A percentile compares a stretch with the other conserved stretches of the same genome.
phyloP scores from a whole-genome alignment of 2,888 invertebrate genomes.

The Lampropteryx suffumata region DNA sequence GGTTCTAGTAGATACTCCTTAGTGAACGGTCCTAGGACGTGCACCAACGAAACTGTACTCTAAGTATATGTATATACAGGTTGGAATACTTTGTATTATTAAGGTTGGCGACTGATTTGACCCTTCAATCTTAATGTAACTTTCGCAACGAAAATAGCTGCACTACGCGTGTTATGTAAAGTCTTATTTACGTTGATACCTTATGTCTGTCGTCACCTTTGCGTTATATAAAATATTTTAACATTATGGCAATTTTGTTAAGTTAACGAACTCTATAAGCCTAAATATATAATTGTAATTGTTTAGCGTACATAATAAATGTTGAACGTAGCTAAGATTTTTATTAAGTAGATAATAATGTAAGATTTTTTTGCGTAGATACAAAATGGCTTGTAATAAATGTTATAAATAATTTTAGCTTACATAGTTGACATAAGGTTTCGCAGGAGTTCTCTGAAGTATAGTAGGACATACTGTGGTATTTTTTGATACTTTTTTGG shows the following conservation, averaged over 20 bases:
- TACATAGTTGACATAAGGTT: constrained; percentile 7
- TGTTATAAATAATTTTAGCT: constrained; percentile 22
- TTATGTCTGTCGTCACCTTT: too few species aligned
- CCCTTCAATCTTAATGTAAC: too few species aligned
- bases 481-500: constrained; percentile 61
- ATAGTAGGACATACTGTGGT: background rate
- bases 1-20: constrained; percentile 90
- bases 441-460: constrained; percentile 10
- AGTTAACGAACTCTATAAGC: background rate
- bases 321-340: constrained; percentile 10
- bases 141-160: too few species aligned
- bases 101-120: too few species aligned
- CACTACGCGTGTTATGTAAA: too few species aligned
- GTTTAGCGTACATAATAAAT: constrained; percentile 4
- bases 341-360: constrained; percentile 17
- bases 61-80: constrained; percentile 50
- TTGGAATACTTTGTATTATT: too few species aligned
- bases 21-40: constrained; percentile 91
- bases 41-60: constrained; percentile 92
- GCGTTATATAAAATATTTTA: too few species aligned
- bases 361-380: constrained; percentile 17
- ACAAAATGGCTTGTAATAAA: constrained; percentile 16
- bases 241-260: too few species aligned
- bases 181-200: too few species aligned
- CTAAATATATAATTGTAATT: constrained; percentile 8